Evolutionary conservation across 2,113 vertebrate genomes (phyloP), one percentile per base, ranked within the genome.

Genomic region (Bos indicus): DNA sequence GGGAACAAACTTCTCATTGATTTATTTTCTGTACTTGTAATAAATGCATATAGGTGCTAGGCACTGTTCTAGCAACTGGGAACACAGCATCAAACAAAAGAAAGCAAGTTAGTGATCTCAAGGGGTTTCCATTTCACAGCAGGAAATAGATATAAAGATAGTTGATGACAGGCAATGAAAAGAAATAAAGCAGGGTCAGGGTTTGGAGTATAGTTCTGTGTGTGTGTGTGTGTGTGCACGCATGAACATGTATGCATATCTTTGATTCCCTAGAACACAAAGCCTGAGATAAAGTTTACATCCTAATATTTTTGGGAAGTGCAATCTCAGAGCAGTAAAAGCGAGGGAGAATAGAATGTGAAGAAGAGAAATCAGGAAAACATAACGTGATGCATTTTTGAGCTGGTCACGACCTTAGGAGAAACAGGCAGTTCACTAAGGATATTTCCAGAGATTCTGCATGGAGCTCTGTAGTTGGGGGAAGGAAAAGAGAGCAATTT

Each of bases 1-100:
- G 9, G 81, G 64, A 43, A 90, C 86, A 90, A 51, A 67, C 17
- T 78, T 88, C 54, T 92, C 17, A 87, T 78, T 64, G 82, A 7
- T 64, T 86, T 10, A 30, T 67, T 77, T 17, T 82, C 33, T 78
- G 54, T 60, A 43, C 51, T 90, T 62, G 90, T 74, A 82, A 40
- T 67, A 57, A 56, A 51, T 57, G 40, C 23, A 23, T 87, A 11
- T 56, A 12, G 36, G 6, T 48, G n/a, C 17, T n/a, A 77, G 16
- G 7, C 8, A 56, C 11, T 56, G 6, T 77, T 59, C 51, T 43
- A 77, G 28, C 26, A 28, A 30, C 43, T 87, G 46, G 33, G 23
- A 82, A 43, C 40, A 57, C 21, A 90, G 26, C 11, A 90, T 13
- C 1, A 7, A 77, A 56, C 36, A n/a, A 77, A 95, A 91, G 48